Conservation (phyloP, 1,140 invertebrate species). For the Venustaconcha ellipsiformis region DNA sequence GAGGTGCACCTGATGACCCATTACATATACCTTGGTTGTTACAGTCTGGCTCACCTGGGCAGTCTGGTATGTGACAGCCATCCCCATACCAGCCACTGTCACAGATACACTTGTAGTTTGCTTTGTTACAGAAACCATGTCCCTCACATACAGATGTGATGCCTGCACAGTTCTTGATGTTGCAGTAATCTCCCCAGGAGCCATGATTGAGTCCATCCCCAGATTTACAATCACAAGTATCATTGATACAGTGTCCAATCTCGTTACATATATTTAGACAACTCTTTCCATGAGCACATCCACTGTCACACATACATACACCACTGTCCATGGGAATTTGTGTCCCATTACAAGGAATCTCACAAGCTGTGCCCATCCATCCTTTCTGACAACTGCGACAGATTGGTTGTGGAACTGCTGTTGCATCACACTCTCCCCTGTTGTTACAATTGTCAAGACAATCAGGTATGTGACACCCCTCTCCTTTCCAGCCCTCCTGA, state of each 20-base stretch:
- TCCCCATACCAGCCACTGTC: conserved; percentile 34
- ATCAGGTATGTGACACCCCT: conserved; percentile 38
- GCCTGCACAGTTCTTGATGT: conserved; percentile 19
- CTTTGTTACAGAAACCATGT: no score
- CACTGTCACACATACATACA: conserved; percentile 29
- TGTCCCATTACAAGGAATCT: conserved; percentile 44
- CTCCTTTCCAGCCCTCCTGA: conserved; percentile 45
- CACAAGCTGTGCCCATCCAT: conserved; percentile 48
- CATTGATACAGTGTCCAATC: conserved; percentile 11
- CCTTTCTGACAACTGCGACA: conserved; percentile 42
- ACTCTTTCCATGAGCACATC: neutral
- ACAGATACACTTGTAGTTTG: conserved; percentile 17
- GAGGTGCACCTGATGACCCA: conserved; percentile 38
- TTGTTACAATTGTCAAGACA: conserved; percentile 47
- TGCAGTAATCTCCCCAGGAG: conserved; percentile 2
- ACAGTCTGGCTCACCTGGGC: conserved; percentile 55
- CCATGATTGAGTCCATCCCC: conserved; percentile 21
- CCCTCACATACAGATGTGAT: conserved; percentile 8
- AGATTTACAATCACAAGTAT: conserved; percentile 25
- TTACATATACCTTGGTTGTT: conserved; percentile 46
- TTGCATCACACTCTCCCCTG: conserved; percentile 38
- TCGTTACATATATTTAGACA: neutral
- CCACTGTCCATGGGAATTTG: conserved; percentile 39
- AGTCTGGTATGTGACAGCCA: conserved; percentile 50
- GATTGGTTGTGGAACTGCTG: conserved; percentile 29